phyloP scores from a whole-genome alignment of 2,797 vertebrate species.

The Hoplostethus mediterraneus region DNA sequence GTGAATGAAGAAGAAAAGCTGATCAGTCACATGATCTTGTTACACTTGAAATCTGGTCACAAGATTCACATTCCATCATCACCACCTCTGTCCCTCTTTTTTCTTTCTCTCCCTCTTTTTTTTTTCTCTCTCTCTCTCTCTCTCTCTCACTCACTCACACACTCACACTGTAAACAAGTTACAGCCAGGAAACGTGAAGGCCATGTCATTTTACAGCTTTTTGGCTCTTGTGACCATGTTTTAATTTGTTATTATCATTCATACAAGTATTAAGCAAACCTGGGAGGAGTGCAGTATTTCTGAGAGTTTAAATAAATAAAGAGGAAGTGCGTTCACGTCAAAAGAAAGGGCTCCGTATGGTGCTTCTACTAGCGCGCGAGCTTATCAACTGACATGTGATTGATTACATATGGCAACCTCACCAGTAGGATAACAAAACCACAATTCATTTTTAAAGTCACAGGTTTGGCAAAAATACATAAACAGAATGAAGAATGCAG shows the following conservation, averaged over 20 bases:
- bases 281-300: no score
- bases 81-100: no score
- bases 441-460: constrained; percentile 25
- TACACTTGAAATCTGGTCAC: constrained; percentile 69
- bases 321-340: not conserved
- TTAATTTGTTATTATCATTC: no score
- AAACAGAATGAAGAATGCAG: no score
- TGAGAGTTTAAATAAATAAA: not conserved
- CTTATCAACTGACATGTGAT: constrained; percentile 32
- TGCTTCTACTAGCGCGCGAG: not conserved
- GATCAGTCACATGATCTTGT: constrained; percentile 71
- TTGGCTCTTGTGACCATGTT: not conserved
- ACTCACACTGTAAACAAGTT: not conserved
- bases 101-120: no score
- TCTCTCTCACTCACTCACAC: not conserved
- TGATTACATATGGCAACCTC: not conserved
- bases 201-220: not conserved
- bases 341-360: not conserved
- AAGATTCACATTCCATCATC: constrained; percentile 62
- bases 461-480: not conserved
- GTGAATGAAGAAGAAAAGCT: not conserved
- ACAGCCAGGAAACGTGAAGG: constrained; percentile 2
- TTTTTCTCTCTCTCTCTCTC: not conserved
- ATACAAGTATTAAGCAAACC: constrained; percentile 3
- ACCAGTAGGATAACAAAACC: not conserved